Base-by-base conservation (phyloP, 1,140 invertebrate species). In the Oryzaephilus surinamensis region DNA sequence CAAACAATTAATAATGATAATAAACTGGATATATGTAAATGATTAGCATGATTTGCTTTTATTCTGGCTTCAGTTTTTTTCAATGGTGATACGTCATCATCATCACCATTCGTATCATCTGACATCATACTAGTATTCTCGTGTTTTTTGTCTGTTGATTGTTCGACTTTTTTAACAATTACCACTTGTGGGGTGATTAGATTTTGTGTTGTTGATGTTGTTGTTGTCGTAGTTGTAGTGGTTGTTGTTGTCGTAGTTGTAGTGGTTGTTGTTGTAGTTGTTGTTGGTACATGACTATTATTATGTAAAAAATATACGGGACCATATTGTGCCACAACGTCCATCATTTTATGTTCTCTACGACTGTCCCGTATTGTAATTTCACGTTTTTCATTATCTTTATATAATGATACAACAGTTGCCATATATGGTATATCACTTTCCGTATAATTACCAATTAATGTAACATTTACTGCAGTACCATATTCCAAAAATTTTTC, bases 401-500 rank as follows among this genome's bases (percentile, higher is more conserved):
- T 70, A 54, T 85, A 87, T 32, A 73, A 69, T 4, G 81, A 74
- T 8, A 75, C 71, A 30, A 89, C 60, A 35, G 73, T 75, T 7
- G 73, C 83, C 0, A 65, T 73, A 50, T 85, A 89, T 7, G 78
- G 79, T 1, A 79, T 68, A 41, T 85, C 81, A 29, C 71, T 67
- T 26, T 77, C 74, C 0, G 78, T 79, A 45, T 76, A 73, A 49
- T 81, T 81, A 1, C 76, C 83, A 19, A 60, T 66, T 2, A 89
- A 63, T 1, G 79, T 83, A 0, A 86, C 80, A 57, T 87, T 86
- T 16, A 84, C 75, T 6, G 74, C 84, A 0, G 83, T 86, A 20
- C 81, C 82, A 3, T 81, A 75, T 57, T 77, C 72, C 27, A 84
- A 55, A 37, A 63, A 62, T 43, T 71, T 64, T 46, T 76, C 66